These are phyloP conservation scores for Elaphurus davidianus DNA, from an alignment of 2,113 vertebrate genomes.

Conservation along the genomic window DNA sequence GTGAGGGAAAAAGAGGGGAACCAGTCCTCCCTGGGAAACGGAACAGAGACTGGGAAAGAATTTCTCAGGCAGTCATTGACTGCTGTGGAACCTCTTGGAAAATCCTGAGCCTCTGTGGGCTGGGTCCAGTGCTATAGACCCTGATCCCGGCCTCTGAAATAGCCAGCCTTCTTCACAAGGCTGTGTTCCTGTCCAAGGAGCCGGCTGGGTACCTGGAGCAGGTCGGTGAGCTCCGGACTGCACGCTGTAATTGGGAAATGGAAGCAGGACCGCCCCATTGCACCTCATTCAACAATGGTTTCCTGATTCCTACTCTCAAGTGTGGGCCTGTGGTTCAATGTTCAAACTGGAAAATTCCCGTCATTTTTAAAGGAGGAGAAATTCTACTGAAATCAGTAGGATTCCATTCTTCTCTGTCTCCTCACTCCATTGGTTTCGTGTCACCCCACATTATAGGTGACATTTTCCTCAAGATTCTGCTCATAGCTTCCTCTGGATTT, in stretches of 20 bases:
- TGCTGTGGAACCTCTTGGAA: neutral
- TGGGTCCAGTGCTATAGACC: accelerated
- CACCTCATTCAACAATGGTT: neutral
- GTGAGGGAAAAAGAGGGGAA: neutral
- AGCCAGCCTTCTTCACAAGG: neutral
- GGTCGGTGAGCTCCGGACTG: neutral
- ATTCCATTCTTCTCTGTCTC: neutral
- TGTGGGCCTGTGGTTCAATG: neutral
- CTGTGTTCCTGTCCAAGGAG: neutral
- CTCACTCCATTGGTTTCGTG: neutral
- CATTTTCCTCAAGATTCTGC: neutral
- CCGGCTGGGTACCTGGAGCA: neutral
- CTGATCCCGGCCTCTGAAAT: neutral
- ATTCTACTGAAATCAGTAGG: neutral
- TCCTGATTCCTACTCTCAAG: neutral
- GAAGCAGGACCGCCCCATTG: neutral
- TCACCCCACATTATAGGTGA: no score
- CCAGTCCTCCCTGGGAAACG: neutral
- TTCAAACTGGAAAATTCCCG: neutral
- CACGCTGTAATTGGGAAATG: neutral
- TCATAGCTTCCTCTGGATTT: neutral
- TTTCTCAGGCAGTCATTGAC: neutral
- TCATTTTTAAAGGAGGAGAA: neutral
- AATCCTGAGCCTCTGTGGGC: neutral
- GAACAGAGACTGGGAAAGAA: neutral